These are phyloP conservation scores for Hydriomena furcata DNA, from an alignment of 2,888 invertebrate species.

Conservation along the genomic window DNA sequence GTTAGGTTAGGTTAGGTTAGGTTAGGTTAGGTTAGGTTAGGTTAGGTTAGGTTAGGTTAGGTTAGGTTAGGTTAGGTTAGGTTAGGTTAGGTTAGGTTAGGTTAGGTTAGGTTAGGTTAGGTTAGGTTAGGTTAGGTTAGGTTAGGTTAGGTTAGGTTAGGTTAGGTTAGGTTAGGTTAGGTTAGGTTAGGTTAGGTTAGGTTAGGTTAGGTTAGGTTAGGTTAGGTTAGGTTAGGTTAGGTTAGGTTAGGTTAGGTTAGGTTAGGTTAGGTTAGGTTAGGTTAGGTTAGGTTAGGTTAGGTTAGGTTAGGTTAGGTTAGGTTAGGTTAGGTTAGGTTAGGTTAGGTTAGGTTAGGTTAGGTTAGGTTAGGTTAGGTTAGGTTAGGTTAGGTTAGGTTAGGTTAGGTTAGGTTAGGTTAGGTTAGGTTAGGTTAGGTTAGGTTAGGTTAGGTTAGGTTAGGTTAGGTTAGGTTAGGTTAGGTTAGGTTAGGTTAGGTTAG, in stretches of 20 bases:
- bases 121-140: slow-evolving; percentile 25
- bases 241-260: slow-evolving; percentile 36
- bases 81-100: slow-evolving; percentile 36
- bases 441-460: slow-evolving; percentile 25
- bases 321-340: slow-evolving; percentile 25
- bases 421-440: slow-evolving; percentile 31
- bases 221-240: slow-evolving; percentile 38
- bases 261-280: slow-evolving; percentile 31
- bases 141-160: slow-evolving; percentile 31
- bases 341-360: slow-evolving; percentile 26
- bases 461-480: slow-evolving; percentile 35
- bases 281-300: slow-evolving; percentile 33
- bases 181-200: slow-evolving; percentile 37
- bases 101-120: slow-evolving; percentile 24
- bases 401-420: slow-evolving; percentile 18
- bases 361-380: slow-evolving; percentile 16
- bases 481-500: slow-evolving; percentile 40
- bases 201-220: slow-evolving; percentile 39
- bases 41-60: slow-evolving; percentile 33
- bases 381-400: slow-evolving; percentile 15
- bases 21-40: slow-evolving; percentile 27
- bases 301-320: slow-evolving; percentile 31
- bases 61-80: slow-evolving; percentile 33
- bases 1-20: slow-evolving; percentile 33
- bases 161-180: slow-evolving; percentile 33